Evolutionary conservation across 2,888 invertebrate genomes (phyloP), one percentile per base, ranked within the genome.

Genomic region (Pseudanteris insignis): DNA sequence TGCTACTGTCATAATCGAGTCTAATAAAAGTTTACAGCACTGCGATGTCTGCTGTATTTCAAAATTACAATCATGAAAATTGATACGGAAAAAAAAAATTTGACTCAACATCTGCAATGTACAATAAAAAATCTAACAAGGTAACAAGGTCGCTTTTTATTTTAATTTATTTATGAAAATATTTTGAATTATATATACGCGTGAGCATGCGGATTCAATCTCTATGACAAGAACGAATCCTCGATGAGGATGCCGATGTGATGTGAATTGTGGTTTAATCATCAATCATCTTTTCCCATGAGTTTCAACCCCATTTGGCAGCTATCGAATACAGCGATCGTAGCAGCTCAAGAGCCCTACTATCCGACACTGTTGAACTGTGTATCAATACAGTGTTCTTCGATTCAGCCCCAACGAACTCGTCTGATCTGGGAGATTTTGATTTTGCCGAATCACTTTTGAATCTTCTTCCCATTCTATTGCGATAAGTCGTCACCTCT

Each of bases 251-350:
- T 54, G 48, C 25, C n/a, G 10, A 44, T 43, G 37, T 60, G 12
- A 43, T 41, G 12, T 32, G 48, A 47, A 51, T 46, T 37, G 13
- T 47, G 7, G 26, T 30, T 18, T 32, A 50, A 44, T 33, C 15
- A 26, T 54, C 51, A 57, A 53, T 53, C 30, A 25, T 21, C 30
- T 30, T 18, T 10, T n/a, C n/a, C n/a, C 26, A 14, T 13, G 25
- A 15, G 4, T 15, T 58, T 81, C 84, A 85, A 70, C 91, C 91
- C 86, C 91, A 92, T 81, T 88, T 87, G 11, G 92, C 90, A 50
- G 92, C 92, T 76, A 93, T 87, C 63, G 90, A 87, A 81, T 92
- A 93, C 51, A 93, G 83, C 63, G 92, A 91, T 81, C 90, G 88
- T 74, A 93, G 84, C 67, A 93, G 82, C 80, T 92, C 91, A 70